Evolutionary conservation across 2,888 invertebrate genomes (phyloP).

Genomic region (Sphaerophoria taeniata): DNA sequence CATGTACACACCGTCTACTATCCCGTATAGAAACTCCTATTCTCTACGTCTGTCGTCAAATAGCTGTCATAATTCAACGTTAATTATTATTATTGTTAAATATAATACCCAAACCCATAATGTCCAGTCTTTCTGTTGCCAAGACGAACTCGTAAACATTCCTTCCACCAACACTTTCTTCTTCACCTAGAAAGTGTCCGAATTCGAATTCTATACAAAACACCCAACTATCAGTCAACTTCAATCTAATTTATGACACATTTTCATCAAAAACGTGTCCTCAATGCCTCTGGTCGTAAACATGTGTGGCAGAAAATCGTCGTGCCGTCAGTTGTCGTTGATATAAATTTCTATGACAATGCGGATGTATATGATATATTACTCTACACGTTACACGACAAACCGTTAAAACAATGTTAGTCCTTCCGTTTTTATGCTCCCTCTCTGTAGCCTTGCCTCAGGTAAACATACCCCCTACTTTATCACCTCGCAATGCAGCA

Average conservation of each 20-base stretch:
- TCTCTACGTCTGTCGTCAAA: slow-evolving; percentile 6
- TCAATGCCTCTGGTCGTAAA: slow-evolving; percentile 64
- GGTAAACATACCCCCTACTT: slow-evolving; percentile 49
- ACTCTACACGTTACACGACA: slow-evolving; percentile 37
- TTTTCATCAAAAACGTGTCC: slow-evolving; percentile 80
- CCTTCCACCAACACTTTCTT: background rate
- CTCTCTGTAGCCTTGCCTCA: background rate
- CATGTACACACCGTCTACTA: no score
- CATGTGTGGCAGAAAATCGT: slow-evolving; percentile 69
- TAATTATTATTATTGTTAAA: slow-evolving; percentile 1
- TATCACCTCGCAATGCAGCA: slow-evolving; percentile 27
- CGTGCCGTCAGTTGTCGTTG: slow-evolving; percentile 62
- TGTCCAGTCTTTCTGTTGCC: background rate
- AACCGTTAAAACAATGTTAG: slow-evolving; percentile 35
- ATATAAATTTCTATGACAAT: slow-evolving; percentile 74
- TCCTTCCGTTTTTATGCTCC: slow-evolving; percentile 19
- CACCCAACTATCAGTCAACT: slow-evolving; percentile 52
- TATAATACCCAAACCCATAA: background rate
- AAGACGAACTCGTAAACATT: background rate
- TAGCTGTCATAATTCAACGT: slow-evolving; percentile 17
- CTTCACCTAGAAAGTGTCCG: slow-evolving; percentile 1
- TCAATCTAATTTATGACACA: slow-evolving; percentile 82
- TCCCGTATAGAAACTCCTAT: background rate
- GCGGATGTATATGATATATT: slow-evolving; percentile 74
- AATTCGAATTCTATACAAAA: background rate